Base-by-base conservation (phyloP, 1,140 invertebrate genomes). In the Helicoverpa zea region DNA sequence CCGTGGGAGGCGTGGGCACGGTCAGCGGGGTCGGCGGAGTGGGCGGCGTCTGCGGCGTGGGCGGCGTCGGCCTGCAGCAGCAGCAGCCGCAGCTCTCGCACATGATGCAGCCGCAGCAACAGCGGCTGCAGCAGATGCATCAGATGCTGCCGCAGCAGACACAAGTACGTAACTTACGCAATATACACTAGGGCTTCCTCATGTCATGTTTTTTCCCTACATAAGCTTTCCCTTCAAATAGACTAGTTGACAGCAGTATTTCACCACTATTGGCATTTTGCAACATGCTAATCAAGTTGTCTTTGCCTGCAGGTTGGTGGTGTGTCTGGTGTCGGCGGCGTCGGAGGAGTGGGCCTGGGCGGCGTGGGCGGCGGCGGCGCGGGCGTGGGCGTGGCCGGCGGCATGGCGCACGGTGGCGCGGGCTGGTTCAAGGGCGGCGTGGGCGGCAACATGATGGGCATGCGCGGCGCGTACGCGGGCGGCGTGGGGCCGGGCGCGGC, bases 141-240 rank as follows among this genome's bases (percentile, higher is more conserved):
- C 93, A 96, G 82, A 96, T 96, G 92, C 87, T 96, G 81, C 95
- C 94, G 13, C 96, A 96, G 81, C 96, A 96, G 86, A 91, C 94
- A 79, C 95, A 93, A 87, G 93, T 95, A 52, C 43, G 80, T 88
- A n/a, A n/a, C n/a, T n/a, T n/a, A n/a, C n/a, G n/a, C n/a, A n/a
- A n/a, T n/a, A n/a, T n/a, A n/a, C n/a, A n/a, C n/a, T n/a, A n/a
- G n/a, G n/a, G n/a, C 35, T 35, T 35, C 35, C 35, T 35, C 3
- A 0, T 35, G 35, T 35, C 0, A 35, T 5, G 7, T 35, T n/a
- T n/a, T n/a, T n/a, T n/a, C n/a, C n/a, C n/a, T n/a, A 23, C 23
- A 23, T 23, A 23, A 23, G 23, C 23, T 23, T 23, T 23, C 23
- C 23, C 23, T 23, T 23, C 1, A 23, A 23, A 23, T 23, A 23